A percentile compares a stretch with the other conserved stretches of the same genome.
Evolutionary conservation across 2,797 vertebrate genomes (phyloP).

Genomic region (Vipera ursinii): DNA sequence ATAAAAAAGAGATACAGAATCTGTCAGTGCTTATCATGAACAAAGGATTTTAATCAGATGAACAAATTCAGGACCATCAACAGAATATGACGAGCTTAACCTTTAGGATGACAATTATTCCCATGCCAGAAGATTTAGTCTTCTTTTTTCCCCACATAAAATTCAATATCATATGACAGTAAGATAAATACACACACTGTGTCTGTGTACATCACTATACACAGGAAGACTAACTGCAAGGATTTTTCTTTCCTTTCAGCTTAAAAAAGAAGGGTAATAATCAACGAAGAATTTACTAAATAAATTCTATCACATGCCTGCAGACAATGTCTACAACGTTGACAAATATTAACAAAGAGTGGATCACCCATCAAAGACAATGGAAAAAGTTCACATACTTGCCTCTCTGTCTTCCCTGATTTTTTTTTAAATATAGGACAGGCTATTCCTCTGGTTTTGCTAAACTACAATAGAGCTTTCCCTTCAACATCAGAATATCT

Average conservation of each 20-base stretch:
- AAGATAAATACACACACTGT: background rate
- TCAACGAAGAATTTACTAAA: background rate
- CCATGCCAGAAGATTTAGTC: background rate
- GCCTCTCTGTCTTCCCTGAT: background rate
- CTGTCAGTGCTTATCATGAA: background rate
- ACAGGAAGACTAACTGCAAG: background rate
- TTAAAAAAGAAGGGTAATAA: background rate
- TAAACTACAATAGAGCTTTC: background rate
- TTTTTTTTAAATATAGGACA: background rate
- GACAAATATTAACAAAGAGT: background rate
- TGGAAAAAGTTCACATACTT: background rate
- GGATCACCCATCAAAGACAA: background rate
- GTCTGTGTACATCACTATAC: background rate
- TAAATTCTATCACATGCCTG: background rate
- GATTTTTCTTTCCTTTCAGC: background rate
- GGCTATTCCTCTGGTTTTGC: background rate
- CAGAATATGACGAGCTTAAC: background rate
- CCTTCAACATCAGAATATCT: background rate
- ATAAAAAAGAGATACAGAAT: background rate
- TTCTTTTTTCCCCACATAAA: background rate
- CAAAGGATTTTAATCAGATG: background rate
- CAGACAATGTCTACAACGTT: background rate
- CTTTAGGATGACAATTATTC: background rate
- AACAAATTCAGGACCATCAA: background rate
- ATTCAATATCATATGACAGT: background rate